Percentiles rank a stretch among this genome's conserved stretches.
phyloP scores from a whole-genome alignment of 2,113 vertebrate genomes.

The Pseudopipra pipra region DNA sequence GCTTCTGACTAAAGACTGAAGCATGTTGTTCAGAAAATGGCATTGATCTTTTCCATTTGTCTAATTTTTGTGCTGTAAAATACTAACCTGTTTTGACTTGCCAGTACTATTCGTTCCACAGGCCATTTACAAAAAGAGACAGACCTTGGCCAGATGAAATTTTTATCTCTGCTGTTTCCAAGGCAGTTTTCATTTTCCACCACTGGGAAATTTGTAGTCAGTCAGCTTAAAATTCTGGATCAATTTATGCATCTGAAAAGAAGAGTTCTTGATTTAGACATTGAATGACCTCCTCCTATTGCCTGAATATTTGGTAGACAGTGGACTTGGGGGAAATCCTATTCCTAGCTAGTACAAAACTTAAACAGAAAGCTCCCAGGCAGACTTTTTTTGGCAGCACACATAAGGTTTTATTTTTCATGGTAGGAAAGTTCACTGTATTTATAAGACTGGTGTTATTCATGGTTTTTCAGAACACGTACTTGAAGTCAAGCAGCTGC shows the following conservation, averaged over 20 bases:
- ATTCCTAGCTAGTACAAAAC: not conserved
- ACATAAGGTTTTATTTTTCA: not conserved
- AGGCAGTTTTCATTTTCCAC: not conserved
- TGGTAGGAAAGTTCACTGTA: not conserved
- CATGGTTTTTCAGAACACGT: not conserved
- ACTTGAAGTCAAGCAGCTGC: conserved; percentile 1
- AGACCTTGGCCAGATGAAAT: not conserved
- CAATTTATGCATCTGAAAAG: accelerated
- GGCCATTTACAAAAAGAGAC: not conserved
- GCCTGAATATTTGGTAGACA: not conserved
- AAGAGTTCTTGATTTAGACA: not conserved
- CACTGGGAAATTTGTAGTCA: not conserved
- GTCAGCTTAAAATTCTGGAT: not conserved
- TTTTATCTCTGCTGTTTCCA: not conserved
- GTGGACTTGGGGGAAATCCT: not conserved
- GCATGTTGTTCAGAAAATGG: not conserved
- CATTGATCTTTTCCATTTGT: not conserved
- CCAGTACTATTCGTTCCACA: not conserved
- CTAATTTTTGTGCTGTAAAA: not conserved
- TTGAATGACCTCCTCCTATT: not conserved
- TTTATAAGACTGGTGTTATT: conserved; percentile 33
- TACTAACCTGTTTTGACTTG: not conserved
- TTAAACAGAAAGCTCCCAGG: conserved; percentile 12
- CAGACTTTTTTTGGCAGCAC: not conserved
- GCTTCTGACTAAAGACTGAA: not conserved